A percentile compares a stretch with the other conserved stretches of the same genome.
Conservation (phyloP, 2,113 vertebrate genomes). For the Penelope pileata region DNA sequence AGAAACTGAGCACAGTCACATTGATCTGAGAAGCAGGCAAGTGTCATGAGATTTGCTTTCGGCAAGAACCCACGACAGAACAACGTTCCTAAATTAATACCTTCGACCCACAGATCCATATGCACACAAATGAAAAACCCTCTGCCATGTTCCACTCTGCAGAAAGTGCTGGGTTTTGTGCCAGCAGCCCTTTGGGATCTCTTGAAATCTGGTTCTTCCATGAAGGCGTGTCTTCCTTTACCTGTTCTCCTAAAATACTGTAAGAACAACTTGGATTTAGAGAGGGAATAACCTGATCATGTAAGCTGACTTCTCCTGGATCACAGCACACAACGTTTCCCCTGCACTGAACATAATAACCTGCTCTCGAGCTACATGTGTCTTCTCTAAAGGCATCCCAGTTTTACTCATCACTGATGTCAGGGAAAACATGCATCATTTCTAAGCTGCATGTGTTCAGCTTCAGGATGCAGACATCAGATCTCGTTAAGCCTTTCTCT, state of each 20-base stretch:
- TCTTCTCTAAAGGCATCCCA: background rate
- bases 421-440: constrained; percentile 4
- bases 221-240: background rate
- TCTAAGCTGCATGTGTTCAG: background rate
- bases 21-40: background rate
- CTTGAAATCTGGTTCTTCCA: background rate
- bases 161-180: background rate
- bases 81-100: background rate
- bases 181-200: background rate
- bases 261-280: fast-evolving
- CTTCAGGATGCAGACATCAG: background rate
- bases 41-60: background rate
- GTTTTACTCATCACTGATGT: background rate
- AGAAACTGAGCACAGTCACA: background rate
- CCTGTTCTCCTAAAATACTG: background rate
- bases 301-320: no score
- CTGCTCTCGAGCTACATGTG: background rate
- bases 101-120: background rate
- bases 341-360: background rate
- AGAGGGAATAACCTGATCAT: no score
- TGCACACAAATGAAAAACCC: background rate
- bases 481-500: background rate
- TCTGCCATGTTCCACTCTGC: background rate
- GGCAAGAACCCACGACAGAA: background rate
- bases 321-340: no score